Evolutionary conservation across 1,140 invertebrate genomes (phyloP), one percentile per base, ranked within the genome.

Genomic region (Brachystomella parvula): DNA sequence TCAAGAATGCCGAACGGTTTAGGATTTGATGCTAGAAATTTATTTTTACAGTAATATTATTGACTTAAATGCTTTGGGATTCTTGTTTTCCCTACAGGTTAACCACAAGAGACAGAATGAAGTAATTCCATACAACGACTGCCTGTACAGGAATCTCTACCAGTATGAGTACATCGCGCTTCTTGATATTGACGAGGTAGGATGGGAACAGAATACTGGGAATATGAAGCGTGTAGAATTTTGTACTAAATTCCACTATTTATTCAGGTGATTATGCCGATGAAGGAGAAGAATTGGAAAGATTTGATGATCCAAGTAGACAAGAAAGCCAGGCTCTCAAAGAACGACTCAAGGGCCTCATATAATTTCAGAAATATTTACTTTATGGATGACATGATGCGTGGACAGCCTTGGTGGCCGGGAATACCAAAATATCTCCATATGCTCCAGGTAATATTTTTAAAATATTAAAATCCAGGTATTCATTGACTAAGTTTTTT

Each of bases 91-190:
- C n/a, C n/a, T n/a, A n/a, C n/a, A 71, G 70, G 63, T 89, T 1
- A 94, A 89, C 74, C 86, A 94, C 77, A 96, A 96, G 76, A 80
- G 94, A 15, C 91, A 96, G 75, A 94, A 96, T 77, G 94, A 97
- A 77, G 81, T 97, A 39, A 94, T 97, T 71, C 93, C 94, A 0
- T 96, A 96, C 81, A 97, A 97, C 78, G 94, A 97, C 76, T 97
- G 94, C 75, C 81, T 97, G 3, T 96, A 97, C 79, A 88, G 93
- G 73, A 90, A 95, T 76, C 84, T 94, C 78, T 94, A 94, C 76
- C 82, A 86, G 47, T 96, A 95, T 76, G 85, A 92, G 61, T 95
- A 93, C 78, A 87, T 96, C 33, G 90, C 89, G 0, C 79, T 97
- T 17, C 79, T 96, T 28, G 94, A 97, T 75, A 90, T 92, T 47